Percentiles rank a stretch among this genome's conserved stretches.
phyloP scores from a whole-genome alignment of 2,888 invertebrate species.

The Blastobasis lacticolella region DNA sequence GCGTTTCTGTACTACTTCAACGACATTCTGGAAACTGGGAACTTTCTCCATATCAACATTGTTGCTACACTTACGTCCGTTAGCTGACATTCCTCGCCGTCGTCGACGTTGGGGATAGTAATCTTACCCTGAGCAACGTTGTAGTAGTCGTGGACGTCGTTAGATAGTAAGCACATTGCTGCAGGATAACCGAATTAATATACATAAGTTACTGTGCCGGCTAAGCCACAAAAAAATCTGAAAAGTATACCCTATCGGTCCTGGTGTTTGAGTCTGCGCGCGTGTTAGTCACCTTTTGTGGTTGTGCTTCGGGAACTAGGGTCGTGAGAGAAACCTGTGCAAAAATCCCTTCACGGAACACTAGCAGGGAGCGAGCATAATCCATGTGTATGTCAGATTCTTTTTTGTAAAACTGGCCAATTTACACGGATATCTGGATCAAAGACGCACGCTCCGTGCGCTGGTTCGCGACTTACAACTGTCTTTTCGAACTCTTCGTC shows the following conservation, averaged over 20 bases:
- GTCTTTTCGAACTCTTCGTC: constrained; percentile 89
- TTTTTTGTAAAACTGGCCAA: constrained; percentile 28
- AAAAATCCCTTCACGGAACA: constrained; percentile 51
- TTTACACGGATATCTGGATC: constrained; percentile 51
- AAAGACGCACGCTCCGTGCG: constrained; percentile 62
- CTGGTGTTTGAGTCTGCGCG: constrained; percentile 36
- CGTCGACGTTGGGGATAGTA: constrained; percentile 95
- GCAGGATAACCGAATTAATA: constrained; percentile 52
- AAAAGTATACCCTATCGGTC: constrained; percentile 27
- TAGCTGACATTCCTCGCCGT: constrained; percentile 91
- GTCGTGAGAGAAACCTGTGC: constrained; percentile 53
- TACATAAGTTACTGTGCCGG: constrained; percentile 20
- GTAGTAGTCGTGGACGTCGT: constrained; percentile 94
- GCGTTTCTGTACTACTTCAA: too few species aligned
- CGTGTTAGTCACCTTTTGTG: constrained; percentile 47
- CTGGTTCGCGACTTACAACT: constrained; percentile 82
- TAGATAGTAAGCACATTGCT: constrained; percentile 86
- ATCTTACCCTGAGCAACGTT: constrained; percentile 98
- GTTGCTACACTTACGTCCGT: constrained; percentile 87
- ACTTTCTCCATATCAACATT: neutral
- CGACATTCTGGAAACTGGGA: too few species aligned
- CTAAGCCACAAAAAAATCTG: constrained; percentile 14
- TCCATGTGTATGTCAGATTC: constrained; percentile 58
- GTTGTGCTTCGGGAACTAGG: constrained; percentile 40
- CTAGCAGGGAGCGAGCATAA: constrained; percentile 60